Conservation (phyloP, 2,888 invertebrate species). For the Pandemis cinnamomeana region DNA sequence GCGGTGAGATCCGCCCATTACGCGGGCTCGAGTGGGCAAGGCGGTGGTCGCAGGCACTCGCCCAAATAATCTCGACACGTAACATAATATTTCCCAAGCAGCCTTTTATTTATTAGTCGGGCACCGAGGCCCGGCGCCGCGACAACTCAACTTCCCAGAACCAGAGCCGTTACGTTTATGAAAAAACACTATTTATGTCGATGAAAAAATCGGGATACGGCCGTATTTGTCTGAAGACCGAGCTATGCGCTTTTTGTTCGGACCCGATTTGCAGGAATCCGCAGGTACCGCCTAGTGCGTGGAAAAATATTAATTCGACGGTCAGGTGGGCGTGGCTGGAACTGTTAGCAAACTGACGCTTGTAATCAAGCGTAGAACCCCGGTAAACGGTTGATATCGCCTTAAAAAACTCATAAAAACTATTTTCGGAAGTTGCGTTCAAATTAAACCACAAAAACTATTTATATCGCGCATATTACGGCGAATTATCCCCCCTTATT, state of each 20-base stretch:
- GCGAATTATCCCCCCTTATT: too few relatives aligned
- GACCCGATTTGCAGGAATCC: constrained; percentile 76
- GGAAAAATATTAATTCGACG: constrained; percentile 70
- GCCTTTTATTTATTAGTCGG: constrained; percentile 81
- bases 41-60: constrained; percentile 66
- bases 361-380: constrained; percentile 30
- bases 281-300: constrained; percentile 70
- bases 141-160: constrained; percentile 80
- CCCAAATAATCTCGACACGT: constrained; percentile 78
- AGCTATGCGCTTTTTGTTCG: constrained; percentile 78
- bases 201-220: constrained; percentile 77
- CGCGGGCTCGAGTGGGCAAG: constrained; percentile 68
- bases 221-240: constrained; percentile 77
- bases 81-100: constrained; percentile 84
- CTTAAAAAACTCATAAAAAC: neutral
- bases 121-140: constrained; percentile 75
- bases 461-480: neutral
- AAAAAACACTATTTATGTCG: constrained; percentile 84
- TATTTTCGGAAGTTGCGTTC: neutral
- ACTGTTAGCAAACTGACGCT: constrained; percentile 52
- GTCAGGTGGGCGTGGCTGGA: constrained; percentile 61
- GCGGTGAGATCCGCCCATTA: constrained; percentile 66
- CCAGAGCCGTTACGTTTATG: constrained; percentile 77
- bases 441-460: neutral
- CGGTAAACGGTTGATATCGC: neutral